phyloP scores from a whole-genome alignment of 2,113 vertebrate genomes.

The Nothocercus julius region DNA sequence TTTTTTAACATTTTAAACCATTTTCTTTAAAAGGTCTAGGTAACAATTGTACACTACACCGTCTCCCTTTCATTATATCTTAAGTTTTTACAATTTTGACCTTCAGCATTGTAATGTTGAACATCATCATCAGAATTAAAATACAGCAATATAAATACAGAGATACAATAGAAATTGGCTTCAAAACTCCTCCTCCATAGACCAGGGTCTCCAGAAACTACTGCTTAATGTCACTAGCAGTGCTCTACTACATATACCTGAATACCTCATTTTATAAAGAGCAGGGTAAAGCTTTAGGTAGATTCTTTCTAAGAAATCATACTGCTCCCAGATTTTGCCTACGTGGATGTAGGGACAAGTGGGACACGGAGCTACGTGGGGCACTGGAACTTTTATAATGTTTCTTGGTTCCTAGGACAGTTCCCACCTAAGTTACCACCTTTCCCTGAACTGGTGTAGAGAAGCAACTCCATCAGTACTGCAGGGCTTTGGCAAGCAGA shows the following conservation, averaged over 20 bases:
- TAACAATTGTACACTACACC: neutral
- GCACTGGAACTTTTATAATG: neutral
- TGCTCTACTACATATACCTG: neutral
- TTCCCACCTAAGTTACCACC: neutral
- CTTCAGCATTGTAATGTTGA: neutral
- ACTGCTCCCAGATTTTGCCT: neutral
- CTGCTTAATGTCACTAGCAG: neutral
- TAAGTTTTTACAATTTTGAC: neutral
- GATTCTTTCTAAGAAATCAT: neutral
- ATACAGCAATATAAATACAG: neutral
- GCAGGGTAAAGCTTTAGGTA: neutral
- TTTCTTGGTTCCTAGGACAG: neutral
- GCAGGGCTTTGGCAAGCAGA: neutral
- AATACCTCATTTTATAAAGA: neutral
- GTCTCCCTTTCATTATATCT: neutral
- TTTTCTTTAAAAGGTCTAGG: fast-evolving
- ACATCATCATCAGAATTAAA: neutral
- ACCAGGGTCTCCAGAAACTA: neutral
- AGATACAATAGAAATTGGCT: neutral
- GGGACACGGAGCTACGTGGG: too few relatives aligned
- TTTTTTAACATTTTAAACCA: neutral
- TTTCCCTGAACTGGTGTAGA: neutral
- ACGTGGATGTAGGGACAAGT: neutral
- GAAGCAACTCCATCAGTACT: neutral
- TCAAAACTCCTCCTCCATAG: neutral